Conservation (phyloP, 2,113 vertebrate genomes). For the Gambusia holbrooki region DNA sequence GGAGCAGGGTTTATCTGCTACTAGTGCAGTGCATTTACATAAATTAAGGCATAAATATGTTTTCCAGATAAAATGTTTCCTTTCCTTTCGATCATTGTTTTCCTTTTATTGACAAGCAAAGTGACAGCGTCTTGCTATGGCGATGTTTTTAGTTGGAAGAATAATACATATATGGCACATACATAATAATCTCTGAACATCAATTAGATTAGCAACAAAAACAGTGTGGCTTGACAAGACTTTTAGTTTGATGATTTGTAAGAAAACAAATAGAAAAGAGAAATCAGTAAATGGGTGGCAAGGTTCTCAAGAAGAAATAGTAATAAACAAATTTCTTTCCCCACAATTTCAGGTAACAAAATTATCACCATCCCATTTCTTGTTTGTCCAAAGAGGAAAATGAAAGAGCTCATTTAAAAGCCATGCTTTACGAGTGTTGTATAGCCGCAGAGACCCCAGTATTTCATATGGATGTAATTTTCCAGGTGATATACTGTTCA, state of each 20-base stretch:
- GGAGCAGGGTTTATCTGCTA: not conserved
- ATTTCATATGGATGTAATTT: conserved; percentile 21
- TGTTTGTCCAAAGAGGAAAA: too few species aligned
- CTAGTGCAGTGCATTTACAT: not conserved
- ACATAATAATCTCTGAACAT: too few species aligned
- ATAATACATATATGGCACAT: too few species aligned
- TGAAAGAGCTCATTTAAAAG: not conserved
- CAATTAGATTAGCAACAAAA: too few species aligned
- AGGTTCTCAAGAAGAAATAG: not conserved
- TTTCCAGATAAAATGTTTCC: not conserved
- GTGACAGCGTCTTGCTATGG: not conserved
- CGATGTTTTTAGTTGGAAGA: too few species aligned
- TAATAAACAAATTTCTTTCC: not conserved
- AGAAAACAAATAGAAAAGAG: too few species aligned
- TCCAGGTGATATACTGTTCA: conserved; percentile 23
- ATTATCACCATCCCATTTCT: too few species aligned
- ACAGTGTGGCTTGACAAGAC: too few species aligned
- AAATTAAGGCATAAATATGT: not conserved
- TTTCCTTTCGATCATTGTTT: not conserved
- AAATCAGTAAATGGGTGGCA: too few species aligned
- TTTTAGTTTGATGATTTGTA: too few species aligned
- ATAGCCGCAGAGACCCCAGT: not conserved
- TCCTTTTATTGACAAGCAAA: not conserved
- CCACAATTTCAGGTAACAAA: too few species aligned
- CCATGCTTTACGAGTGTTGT: not conserved